Base-by-base conservation (phyloP, 2,888 invertebrate species). In the Pinctada fucata region DNA sequence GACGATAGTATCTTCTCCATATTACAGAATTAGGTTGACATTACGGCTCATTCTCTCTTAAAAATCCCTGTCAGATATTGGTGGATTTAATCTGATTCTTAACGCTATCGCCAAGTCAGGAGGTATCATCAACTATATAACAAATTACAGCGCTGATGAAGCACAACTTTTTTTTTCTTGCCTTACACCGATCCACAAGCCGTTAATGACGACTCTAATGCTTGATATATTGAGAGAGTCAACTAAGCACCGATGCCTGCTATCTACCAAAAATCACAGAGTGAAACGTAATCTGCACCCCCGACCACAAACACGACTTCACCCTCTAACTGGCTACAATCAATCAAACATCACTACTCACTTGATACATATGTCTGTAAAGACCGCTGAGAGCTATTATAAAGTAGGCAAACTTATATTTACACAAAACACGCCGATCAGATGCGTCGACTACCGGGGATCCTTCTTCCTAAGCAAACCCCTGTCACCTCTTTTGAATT, bases 351-450 rank as follows among this genome's bases (percentile, higher is more conserved):
- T 58, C 58, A 13, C 13, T 6, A 13, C 58, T 58, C 58, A 58
- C 8, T 58, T 58, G 58, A 58, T 58, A 58, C 58, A 58, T 58
- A 58, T 58, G 58, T 58, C 58, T 58, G 58, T 58, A 58, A 58
- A 58, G 31, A 58, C 58, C 13, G 58, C 58, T 58, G 58, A 58
- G 58, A 58, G 6, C 58, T 13, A 58, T 58, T 58, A 58, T 58
- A 58, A 58, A 58, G 13, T 58, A 58, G 58, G 58, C 58, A 58
- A 58, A 58, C 58, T 58, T 58, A 13, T 58, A 58, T 58, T 58
- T 58, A 58, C 58, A 58, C 58, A 10, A 58, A 58, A 58, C 58
- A 58, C 58, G 58, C 6, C 6, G 58, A 58, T 58, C 13, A 58
- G 6, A 6, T 58, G 58, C 58, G 13, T 58, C 13, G 58, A 6